Evolutionary conservation across 2,888 invertebrate genomes (phyloP), one percentile per base, ranked within the genome.

Genomic region (Catocala fraxini): DNA sequence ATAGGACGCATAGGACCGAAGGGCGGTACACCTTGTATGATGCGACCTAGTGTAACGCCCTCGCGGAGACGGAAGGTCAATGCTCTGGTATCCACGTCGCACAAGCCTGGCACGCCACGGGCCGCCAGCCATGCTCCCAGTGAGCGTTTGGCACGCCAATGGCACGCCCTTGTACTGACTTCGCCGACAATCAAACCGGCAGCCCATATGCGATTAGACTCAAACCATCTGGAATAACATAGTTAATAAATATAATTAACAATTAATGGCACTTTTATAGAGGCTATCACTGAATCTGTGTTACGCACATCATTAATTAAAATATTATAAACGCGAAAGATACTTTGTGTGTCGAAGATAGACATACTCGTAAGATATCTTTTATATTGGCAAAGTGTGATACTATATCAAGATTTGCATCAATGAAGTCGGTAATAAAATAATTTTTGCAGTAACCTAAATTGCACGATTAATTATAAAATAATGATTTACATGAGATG

Each of bases 141-240:
- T 0, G 98, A 98, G 74, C 95, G 95, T 6, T 94, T 94, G 45
- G 97, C 96, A 59, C 97, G 96, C 99, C 99, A 99, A 89, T 99
- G 99, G 79, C 98, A 98, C 2, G 98, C 98, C 2, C 95, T 95
- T 25, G 97, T 96, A 84, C 98, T 98, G 12, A 97, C 94, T 88
- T 99, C 98, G 0, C 98, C 98, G 12, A 99, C 98, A 71, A 99
- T 97, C 59, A 99, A 92, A 0, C 97, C 99, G 1, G 98, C 96
- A 9, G 98, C 97, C 97, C 99, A 99, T 73, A 99, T 98, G 58
- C 96, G 96, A 53, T 95, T 92, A 0, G 99, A 99, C 89, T 99
- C 99, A 84, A 99, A 98, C 96, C 97, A 97, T 76, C 97, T 97
- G 86, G n/a, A 89, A 83, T 41, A 41, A 5, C n/a, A 46, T 13